These are phyloP conservation scores for Antheraea yamamai DNA, from an alignment of 2,888 invertebrate species.

Conservation along the genomic window DNA sequence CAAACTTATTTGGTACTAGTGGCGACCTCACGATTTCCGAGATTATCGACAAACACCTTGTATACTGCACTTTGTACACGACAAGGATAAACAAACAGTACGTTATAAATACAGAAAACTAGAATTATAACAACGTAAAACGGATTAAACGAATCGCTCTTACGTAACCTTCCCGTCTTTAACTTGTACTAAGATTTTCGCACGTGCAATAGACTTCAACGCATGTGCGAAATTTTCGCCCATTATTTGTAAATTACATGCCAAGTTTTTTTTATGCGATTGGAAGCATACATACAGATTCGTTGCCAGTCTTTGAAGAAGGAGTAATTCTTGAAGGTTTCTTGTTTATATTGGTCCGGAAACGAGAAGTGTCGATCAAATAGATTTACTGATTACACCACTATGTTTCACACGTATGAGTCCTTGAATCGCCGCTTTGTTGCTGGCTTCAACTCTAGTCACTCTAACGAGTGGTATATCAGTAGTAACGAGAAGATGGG, in stretches of 20 bases:
- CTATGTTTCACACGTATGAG: no score
- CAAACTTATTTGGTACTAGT: neutral
- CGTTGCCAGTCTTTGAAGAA: no score
- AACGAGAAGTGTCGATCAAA: no score
- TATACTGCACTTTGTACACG: neutral
- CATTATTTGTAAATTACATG: neutral
- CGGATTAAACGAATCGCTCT: neutral
- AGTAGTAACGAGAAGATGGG: no score
- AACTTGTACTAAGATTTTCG: constrained; percentile 21
- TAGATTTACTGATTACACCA: no score
- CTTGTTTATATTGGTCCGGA: no score
- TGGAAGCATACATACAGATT: no score
- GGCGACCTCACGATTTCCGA: neutral
- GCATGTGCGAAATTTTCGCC: constrained; percentile 26
- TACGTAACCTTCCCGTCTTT: neutral
- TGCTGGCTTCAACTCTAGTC: no score
- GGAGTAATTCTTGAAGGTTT: no score
- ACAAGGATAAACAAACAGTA: neutral
- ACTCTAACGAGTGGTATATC: no score
- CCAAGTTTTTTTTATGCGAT: neutral
- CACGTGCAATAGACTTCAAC: constrained; percentile 34
- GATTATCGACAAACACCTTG: neutral
- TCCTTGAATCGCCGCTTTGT: no score
- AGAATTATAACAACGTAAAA: neutral
- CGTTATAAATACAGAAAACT: neutral